Base-by-base conservation (phyloP, 2,797 vertebrate genomes). In the Pogonophryne albipinna region DNA sequence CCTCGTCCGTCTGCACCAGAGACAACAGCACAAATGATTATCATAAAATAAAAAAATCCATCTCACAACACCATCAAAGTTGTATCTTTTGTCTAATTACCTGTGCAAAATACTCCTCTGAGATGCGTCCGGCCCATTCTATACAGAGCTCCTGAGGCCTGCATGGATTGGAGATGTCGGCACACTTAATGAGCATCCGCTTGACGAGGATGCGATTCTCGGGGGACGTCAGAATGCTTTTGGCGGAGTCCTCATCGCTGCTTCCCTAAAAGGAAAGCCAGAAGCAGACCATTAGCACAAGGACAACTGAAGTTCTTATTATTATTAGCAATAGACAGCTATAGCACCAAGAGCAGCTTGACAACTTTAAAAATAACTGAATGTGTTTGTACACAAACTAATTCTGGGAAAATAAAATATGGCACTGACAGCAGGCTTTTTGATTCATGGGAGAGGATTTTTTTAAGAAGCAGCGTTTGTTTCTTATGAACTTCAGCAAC, bases 51-150 rank as follows among this genome's bases (percentile, higher is more conserved):
- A 14, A 66, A n/a, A n/a, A 20, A 46, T 46, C 49, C 51, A 71
- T 64, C 17, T 59, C 50, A 10, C 34, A 45, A 47, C 3, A 20
- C 7, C 31, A 52, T 45, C 23, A 62, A 46, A 42, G 60, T 10
- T 6, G 19, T 9, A 14, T 70, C 44, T 65, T 12, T 60, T 58
- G 17, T 44, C 10, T 31, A 62, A 56, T 79, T 84, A 99, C 98
- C 97, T 99, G 98, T 89, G 97, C 96, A 91, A 99, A 99, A 83
- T 99, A 99, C 74, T 99, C 98, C 84, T 99, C 98, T 1, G 98
- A 99, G 90, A 99, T 99, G 76, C 98, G 97, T 0, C 97, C 97
- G 0, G 98, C 97, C 98, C 98, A 99, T 84, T 99, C 97, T 17
- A 99, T 96, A 16, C 97, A 99, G 69, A 97, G 95, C 66, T 98